Conservation (phyloP, 2,113 vertebrate species). For the Protobothrops flavoviridis region DNA sequence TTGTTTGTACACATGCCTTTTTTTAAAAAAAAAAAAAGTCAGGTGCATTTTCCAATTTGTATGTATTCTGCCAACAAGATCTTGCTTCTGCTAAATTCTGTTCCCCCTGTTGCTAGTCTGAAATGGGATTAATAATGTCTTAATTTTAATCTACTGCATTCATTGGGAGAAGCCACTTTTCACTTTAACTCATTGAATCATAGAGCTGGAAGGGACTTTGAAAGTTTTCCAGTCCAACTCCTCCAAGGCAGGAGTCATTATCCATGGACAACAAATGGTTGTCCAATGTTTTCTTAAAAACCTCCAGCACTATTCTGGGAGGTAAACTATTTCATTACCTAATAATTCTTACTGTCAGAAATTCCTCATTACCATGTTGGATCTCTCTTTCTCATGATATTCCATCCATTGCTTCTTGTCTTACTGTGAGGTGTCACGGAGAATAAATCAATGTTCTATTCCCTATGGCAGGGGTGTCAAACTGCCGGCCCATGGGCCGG, state of each 20-base stretch:
- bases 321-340: too few relatives aligned
- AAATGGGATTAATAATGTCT: background rate
- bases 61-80: background rate
- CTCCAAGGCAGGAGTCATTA: background rate
- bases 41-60: background rate
- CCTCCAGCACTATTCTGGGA: background rate
- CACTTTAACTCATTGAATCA: background rate
- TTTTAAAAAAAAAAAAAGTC: background rate
- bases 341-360: too few relatives aligned
- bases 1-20: background rate
- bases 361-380: too few relatives aligned
- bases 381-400: too few relatives aligned
- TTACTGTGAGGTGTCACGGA: too few relatives aligned
- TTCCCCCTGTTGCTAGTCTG: background rate
- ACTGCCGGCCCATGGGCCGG: too few relatives aligned
- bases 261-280: background rate
- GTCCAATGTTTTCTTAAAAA: background rate
- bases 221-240: background rate
- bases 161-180: background rate
- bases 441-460: too few relatives aligned
- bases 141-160: background rate
- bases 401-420: too few relatives aligned
- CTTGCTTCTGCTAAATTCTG: background rate
- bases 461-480: too few relatives aligned
- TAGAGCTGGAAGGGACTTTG: background rate